These are phyloP conservation scores for Abscondita cerata DNA, from an alignment of 2,888 invertebrate species.

Conservation along the genomic window DNA sequence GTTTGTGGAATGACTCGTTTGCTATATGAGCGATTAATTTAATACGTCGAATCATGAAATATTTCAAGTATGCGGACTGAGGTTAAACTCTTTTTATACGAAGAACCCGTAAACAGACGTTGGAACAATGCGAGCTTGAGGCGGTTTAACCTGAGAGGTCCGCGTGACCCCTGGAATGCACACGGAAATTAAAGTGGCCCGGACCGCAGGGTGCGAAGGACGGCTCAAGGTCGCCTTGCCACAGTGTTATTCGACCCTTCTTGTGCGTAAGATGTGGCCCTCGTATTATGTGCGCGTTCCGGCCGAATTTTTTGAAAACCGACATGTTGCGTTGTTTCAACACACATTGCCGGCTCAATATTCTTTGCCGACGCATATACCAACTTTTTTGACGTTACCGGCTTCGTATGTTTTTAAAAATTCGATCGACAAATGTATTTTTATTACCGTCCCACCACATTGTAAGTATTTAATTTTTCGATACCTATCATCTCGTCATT, in stretches of 20 bases:
- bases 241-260: slow-evolving; percentile 40
- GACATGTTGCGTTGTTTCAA: slow-evolving; percentile 44
- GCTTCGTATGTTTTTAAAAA: slow-evolving; percentile 48
- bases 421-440: background rate
- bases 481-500: too few species aligned
- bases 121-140: slow-evolving; percentile 39
- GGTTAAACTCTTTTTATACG: slow-evolving; percentile 13
- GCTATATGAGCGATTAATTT: background rate
- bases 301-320: slow-evolving; percentile 27
- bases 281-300: slow-evolving; percentile 54
- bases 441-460: background rate
- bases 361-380: slow-evolving; percentile 30
- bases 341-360: slow-evolving; percentile 50
- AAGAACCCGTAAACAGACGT: slow-evolving; percentile 17
- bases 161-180: slow-evolving; percentile 55
- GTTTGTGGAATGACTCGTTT: too few species aligned
- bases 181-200: slow-evolving; percentile 56
- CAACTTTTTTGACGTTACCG: slow-evolving; percentile 51
- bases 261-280: slow-evolving; percentile 52
- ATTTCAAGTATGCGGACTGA: slow-evolving; percentile 14
- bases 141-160: slow-evolving; percentile 38
- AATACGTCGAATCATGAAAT: background rate
- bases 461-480: slow-evolving; percentile 6
- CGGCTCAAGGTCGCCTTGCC: slow-evolving; percentile 53
- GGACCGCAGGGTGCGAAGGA: slow-evolving; percentile 56